Conservation (phyloP, 2,797 vertebrate genomes). For the Danio aesculapii region DNA sequence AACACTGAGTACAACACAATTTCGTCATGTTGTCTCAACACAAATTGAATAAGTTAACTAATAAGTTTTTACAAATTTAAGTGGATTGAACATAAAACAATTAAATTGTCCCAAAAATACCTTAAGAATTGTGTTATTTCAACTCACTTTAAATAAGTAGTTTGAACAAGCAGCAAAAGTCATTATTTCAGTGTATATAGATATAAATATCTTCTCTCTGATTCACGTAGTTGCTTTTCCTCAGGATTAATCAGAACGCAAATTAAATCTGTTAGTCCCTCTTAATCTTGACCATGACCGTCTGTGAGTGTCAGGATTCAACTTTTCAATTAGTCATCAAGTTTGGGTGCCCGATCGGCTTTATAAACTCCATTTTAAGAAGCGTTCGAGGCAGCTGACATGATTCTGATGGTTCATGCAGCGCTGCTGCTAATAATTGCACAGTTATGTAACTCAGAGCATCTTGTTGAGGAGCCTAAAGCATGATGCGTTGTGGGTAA, state of each 20-base stretch:
- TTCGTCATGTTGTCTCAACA: too few relatives aligned
- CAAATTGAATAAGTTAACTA: too few relatives aligned
- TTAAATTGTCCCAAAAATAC: too few relatives aligned
- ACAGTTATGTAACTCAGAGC: constrained; percentile 15
- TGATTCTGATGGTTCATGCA: constrained; percentile 26
- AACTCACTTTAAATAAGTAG: too few relatives aligned
- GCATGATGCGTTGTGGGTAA: background rate
- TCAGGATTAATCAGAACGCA: background rate
- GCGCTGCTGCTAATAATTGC: constrained; percentile 1
- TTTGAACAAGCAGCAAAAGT: too few relatives aligned
- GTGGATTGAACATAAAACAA: too few relatives aligned
- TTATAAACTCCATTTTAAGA: constrained; percentile 17
- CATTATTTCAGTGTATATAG: too few relatives aligned
- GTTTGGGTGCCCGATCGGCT: constrained; percentile 18
- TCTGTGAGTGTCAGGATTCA: background rate
- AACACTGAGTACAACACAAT: too few relatives aligned
- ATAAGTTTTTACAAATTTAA: too few relatives aligned
- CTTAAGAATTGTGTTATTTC: too few relatives aligned
- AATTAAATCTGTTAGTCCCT: constrained; percentile 24
- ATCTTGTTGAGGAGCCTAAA: constrained; percentile 9
- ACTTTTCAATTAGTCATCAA: constrained; percentile 2
- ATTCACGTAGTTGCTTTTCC: background rate
- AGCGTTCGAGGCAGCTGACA: constrained; percentile 14
- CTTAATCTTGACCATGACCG: constrained; percentile 19
- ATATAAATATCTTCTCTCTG: background rate